phyloP scores from a whole-genome alignment of 2,113 vertebrate species.

The Cochlearius cochlearius region DNA sequence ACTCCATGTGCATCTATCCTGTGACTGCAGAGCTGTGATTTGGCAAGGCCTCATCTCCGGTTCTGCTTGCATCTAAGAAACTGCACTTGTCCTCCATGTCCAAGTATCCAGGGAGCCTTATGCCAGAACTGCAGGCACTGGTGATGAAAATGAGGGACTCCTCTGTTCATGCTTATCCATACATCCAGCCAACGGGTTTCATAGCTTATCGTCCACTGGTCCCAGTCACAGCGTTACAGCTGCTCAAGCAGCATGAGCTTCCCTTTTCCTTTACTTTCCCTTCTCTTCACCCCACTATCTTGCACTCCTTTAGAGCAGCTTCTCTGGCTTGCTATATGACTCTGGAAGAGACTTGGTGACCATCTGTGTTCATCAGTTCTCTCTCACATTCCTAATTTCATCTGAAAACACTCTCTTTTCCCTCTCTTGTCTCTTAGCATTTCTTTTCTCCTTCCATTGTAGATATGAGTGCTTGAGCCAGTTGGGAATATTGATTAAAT shows the following conservation, averaged over 20 bases:
- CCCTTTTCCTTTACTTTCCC: background rate
- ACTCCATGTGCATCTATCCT: background rate
- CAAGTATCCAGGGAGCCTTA: background rate
- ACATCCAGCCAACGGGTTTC: background rate
- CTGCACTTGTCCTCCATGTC: background rate
- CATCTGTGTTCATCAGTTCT: background rate
- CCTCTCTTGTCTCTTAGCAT: background rate
- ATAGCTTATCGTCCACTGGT: background rate
- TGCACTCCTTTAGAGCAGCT: background rate
- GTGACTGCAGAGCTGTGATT: background rate
- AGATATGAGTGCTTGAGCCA: background rate
- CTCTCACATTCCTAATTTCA: background rate
- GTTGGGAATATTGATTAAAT: conserved; percentile 5
- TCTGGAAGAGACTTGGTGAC: background rate
- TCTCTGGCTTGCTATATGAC: background rate
- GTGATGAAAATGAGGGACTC: background rate
- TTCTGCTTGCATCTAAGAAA: background rate
- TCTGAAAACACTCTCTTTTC: background rate
- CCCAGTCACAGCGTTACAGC: background rate
- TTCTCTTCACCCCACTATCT: background rate
- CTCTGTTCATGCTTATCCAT: background rate
- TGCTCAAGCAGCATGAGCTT: background rate
- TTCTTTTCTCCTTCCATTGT: background rate
- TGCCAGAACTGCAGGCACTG: background rate
- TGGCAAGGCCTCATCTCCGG: background rate